phyloP scores from a whole-genome alignment of 2,797 vertebrate genomes.

The Enteromius paludinosus region DNA sequence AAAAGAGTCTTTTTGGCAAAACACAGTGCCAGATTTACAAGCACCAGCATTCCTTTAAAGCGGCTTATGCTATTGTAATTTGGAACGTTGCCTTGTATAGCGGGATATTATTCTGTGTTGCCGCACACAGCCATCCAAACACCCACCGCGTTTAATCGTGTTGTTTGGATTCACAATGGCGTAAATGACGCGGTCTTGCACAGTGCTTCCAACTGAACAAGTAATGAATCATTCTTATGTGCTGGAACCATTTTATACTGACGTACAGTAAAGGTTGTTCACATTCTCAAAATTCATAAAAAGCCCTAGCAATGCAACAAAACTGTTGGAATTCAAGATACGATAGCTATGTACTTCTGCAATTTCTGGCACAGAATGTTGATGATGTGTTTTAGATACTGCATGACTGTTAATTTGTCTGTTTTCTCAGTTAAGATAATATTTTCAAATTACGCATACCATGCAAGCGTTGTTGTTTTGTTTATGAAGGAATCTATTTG shows the following conservation, averaged over 20 bases:
- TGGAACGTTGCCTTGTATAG: slow-evolving; percentile 39
- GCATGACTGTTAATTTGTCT: neutral
- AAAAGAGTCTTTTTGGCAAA: slow-evolving; percentile 49
- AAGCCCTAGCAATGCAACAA: neutral
- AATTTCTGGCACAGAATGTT: neutral
- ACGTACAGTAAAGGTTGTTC: neutral
- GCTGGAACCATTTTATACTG: slow-evolving; percentile 25
- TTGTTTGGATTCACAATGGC: slow-evolving; percentile 45
- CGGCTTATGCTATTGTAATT: slow-evolving; percentile 32
- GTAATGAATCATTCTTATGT: slow-evolving; percentile 26
- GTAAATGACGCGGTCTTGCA: slow-evolving; percentile 6
- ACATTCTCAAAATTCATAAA: slow-evolving; percentile 12
- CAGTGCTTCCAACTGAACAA: slow-evolving; percentile 36
- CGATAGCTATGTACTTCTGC: neutral
- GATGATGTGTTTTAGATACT: neutral
- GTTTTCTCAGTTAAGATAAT: neutral
- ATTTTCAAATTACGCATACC: neutral
- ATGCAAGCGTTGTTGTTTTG: neutral
- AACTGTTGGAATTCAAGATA: neutral
- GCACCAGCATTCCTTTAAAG: slow-evolving; percentile 42
- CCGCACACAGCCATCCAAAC: neutral
- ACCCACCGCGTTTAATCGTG: slow-evolving; percentile 30
- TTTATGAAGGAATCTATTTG: neutral
- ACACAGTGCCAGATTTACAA: slow-evolving; percentile 22
- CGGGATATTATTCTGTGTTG: slow-evolving; percentile 20